phyloP scores from a whole-genome alignment of 1,140 invertebrate species.

The Bicyclus anynana region DNA sequence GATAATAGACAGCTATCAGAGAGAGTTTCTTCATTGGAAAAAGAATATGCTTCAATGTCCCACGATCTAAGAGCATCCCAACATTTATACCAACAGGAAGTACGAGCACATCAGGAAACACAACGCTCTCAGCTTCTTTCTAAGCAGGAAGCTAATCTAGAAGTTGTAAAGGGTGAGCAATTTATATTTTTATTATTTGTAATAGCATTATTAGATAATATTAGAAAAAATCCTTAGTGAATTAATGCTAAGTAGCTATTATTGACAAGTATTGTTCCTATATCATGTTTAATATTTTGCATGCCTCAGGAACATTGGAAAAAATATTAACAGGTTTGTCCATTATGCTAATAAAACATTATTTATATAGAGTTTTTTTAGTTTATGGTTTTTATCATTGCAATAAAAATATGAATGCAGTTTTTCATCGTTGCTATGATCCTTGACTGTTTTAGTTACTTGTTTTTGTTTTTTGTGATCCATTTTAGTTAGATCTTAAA shows the following conservation, averaged over 20 bases:
- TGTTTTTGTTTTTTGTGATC: too few relatives aligned
- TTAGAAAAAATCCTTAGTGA: neutral
- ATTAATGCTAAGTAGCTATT: conserved; percentile 4
- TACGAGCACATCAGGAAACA: conserved; percentile 92
- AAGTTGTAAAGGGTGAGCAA: conserved; percentile 90
- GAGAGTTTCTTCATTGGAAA: conserved; percentile 90
- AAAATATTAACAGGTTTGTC: conserved; percentile 72
- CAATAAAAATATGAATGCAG: too few relatives aligned
- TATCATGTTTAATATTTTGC: conserved; percentile 60
- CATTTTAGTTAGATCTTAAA: too few relatives aligned
- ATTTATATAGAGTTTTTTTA: neutral
- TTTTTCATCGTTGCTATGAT: neutral
- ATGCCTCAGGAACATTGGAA: conserved; percentile 75
- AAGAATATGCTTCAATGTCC: conserved; percentile 90
- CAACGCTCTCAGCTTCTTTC: conserved; percentile 89
- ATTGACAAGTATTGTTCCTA: neutral
- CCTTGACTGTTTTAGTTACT: neutral
- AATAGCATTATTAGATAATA: neutral
- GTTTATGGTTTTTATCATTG: neutral
- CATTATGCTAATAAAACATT: conserved; percentile 43
- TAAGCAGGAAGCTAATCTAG: conserved; percentile 93
- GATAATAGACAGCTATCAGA: conserved; percentile 90
- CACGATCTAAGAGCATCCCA: conserved; percentile 93
- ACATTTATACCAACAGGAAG: conserved; percentile 92
- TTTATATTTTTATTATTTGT: neutral